These are phyloP conservation scores for Lydus trimaculatus DNA, from an alignment of 2,888 invertebrate species.

Conservation along the genomic window DNA sequence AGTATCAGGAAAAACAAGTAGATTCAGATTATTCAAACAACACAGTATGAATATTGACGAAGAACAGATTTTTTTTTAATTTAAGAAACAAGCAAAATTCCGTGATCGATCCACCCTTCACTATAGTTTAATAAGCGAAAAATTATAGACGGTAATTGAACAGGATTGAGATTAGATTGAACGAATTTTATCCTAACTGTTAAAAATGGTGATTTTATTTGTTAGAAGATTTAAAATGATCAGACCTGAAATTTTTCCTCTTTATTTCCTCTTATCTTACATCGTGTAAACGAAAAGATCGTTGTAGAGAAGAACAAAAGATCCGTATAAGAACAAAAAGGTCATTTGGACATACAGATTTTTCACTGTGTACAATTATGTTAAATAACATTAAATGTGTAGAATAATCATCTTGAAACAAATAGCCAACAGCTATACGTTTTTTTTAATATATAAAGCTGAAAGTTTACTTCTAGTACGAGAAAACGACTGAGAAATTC, in stretches of 20 bases:
- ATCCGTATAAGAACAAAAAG: neutral
- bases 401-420: conserved; percentile 10
- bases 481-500: conserved; percentile 14
- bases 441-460: conserved; percentile 27
- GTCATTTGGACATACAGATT: too few species aligned
- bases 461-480: conserved; percentile 22
- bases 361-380: neutral
- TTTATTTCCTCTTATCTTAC: neutral
- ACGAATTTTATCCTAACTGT: neutral
- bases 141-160: conserved; percentile 9
- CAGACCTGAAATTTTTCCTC: neutral
- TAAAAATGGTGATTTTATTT: conserved; percentile 7
- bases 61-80: neutral
- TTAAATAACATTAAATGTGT: neutral
- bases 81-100: neutral
- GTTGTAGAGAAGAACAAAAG: neutral
- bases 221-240: neutral
- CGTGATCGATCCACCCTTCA: neutral
- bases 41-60: neutral
- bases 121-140: conserved; percentile 7
- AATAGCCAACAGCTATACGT: conserved; percentile 19
- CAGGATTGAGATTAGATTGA: conserved; percentile 3
- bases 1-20: too few species aligned
- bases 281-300: neutral
- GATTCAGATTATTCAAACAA: too few species aligned